Base-by-base conservation (phyloP, 92 coral and sea anemone genomes). In the Umimayanthus kanabou region DNA sequence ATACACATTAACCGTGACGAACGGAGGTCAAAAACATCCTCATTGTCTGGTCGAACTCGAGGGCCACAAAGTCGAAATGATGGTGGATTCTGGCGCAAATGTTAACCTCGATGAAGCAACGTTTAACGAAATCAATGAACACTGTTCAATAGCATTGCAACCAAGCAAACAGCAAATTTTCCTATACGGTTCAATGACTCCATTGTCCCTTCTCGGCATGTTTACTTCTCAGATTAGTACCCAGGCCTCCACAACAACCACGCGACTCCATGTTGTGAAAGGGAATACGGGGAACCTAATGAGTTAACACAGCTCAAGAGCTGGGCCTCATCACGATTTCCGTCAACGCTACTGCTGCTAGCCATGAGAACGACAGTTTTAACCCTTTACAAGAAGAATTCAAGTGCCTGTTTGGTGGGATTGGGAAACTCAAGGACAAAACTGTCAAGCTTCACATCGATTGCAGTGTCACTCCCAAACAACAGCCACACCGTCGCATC, bases 381-480 rank as follows among this genome's bases (percentile, higher is more conserved):
- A 58, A 81, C 80, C 50, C 88, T 45, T 76, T 80, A 50, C 76
- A 79, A 37, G 33, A 82, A 75, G 80, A 88, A 65, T 90, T 82
- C 43, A 80, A 90, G 50, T 77, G 89, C 67, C 86, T 90, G 77
- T 92, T 92, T 85, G 94, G 77, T 25, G 92, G 94, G n/a, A 82
- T 92, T 73, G 88, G 92, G 66, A 89, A 92, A 76, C 85, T 92
- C 33, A 92, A 87, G 79, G 97, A 84, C 64, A 90, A 90, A 29
- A 61, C 49, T 57, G 72, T 92, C 85, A 92, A 94, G 79, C 88
- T 94, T 6, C 95, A 88, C 92, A 92, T 94, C 77, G 88, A 89
- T 80, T 78, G 77, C 20, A 85, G 79, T 14, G 80, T 93, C n/a
- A 47, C 64, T 14, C 92, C 92, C 29, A 93, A 93, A 53, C 90